Evolutionary conservation across 2,888 invertebrate species (phyloP), one percentile per base, ranked within the genome.

Genomic region (Volucella inanis): DNA sequence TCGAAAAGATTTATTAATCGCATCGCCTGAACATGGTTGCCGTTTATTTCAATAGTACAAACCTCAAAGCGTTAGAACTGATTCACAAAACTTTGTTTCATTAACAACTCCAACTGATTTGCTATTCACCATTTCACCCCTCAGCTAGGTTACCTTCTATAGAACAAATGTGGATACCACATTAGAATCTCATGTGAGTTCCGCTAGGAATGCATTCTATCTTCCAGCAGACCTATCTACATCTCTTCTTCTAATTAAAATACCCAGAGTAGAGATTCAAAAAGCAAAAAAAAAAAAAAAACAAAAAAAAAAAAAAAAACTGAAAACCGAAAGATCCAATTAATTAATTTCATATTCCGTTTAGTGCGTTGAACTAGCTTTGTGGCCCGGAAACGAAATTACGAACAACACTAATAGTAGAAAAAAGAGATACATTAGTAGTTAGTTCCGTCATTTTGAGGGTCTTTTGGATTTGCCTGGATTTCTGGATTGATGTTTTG

Each of bases 281-380:
- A 31, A 31, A 31, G 31, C 31, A 31, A 39, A 64, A 55, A 39
- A 64, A 55, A 39, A 59, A 54, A 22, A 61, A 54, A 52, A n/a
- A n/a, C n/a, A n/a, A 47, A 8, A 62, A 47, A 41, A 12, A 52
- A 71, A 49, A 41, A 75, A 52, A 22, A 50, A 61, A 71, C 22
- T 39, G 41, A 67, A 59, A 22, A 18, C 52, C 31, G 2, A 14
- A 61, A 50, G 55, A 72, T 39, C 10, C 45, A 67, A 52, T 67
- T 75, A 74, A 79, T 75, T 84, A 79, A 84, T 61, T 79, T 71
- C 49, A 64, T 61, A 62, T 71, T 62, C 79, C 75, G 84, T 79
- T 79, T 62, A 59, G 79, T 76, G 43, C 71, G 57, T 62, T 84
- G 67, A 83, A 52, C 75, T 57, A 9, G 49, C 14, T 45, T 11